These are phyloP conservation scores for Reticulitermes lucifugus DNA, from an alignment of 2,888 invertebrate species.

Conservation along the genomic window DNA sequence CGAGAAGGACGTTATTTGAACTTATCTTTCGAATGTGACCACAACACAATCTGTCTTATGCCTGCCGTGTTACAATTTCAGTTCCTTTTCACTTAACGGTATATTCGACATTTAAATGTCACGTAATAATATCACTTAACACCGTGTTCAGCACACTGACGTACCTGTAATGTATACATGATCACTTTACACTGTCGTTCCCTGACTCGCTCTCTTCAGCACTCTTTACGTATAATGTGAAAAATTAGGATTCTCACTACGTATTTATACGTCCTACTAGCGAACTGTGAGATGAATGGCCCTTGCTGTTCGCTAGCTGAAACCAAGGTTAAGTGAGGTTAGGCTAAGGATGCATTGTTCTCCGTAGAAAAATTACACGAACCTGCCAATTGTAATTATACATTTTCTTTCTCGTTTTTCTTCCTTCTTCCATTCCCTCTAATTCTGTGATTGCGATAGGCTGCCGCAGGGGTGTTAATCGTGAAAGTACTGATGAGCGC, in stretches of 20 bases:
- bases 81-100: too few species aligned
- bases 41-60: too few species aligned
- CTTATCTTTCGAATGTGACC: too few species aligned
- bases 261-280: slow-evolving; percentile 38
- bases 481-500: background rate
- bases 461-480: background rate
- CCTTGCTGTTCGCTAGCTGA: background rate
- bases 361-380: background rate
- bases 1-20: too few species aligned
- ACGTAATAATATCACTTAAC: background rate
- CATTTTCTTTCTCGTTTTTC: background rate
- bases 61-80: too few species aligned
- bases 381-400: background rate
- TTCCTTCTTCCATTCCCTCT: background rate
- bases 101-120: too few species aligned
- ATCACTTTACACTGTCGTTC: background rate
- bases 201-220: background rate
- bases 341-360: slow-evolving; percentile 29
- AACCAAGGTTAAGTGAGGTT: slow-evolving; percentile 38
- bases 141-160: background rate
- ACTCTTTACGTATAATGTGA: background rate
- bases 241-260: background rate
- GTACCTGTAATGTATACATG: slow-evolving; percentile 33
- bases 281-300: slow-evolving; percentile 24
- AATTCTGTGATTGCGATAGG: background rate